Conservation (phyloP, 2,888 invertebrate species). For the Napeogenes sylphis region DNA sequence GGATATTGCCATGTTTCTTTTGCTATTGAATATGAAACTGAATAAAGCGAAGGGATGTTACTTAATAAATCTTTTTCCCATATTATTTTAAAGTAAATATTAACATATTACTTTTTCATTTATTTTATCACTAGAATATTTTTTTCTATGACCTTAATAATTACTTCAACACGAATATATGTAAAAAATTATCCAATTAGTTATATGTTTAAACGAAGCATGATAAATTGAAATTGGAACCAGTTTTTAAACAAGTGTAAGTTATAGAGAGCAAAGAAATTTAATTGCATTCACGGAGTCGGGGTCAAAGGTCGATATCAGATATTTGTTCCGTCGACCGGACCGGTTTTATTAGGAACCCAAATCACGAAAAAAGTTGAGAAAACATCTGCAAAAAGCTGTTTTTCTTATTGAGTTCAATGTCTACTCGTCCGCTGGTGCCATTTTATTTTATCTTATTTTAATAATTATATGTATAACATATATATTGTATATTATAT, state of each 20-base stretch:
- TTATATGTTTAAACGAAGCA: slow-evolving; percentile 33
- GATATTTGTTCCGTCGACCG: slow-evolving; percentile 46
- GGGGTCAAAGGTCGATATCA: slow-evolving; percentile 55
- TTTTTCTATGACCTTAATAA: neutral
- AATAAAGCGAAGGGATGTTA: neutral
- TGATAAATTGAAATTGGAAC: slow-evolving; percentile 41
- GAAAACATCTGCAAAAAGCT: neutral
- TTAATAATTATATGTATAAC: no score
- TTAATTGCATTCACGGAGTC: slow-evolving; percentile 57
- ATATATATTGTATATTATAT: no score
- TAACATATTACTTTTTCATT: no score
- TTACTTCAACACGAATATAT: neutral
- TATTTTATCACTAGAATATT: neutral
- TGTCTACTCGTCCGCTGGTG: neutral
- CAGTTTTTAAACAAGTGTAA: slow-evolving; percentile 38
- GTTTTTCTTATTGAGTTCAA: neutral
- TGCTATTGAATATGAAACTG: neutral
- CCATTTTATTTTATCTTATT: neutral
- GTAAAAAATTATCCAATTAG: slow-evolving; percentile 15
- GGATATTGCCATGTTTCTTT: neutral
- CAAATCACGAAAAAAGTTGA: neutral
- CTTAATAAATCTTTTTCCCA: no score
- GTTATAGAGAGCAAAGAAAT: slow-evolving; percentile 39
- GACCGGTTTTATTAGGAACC: slow-evolving; percentile 46
- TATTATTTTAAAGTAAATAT: no score